Evolutionary conservation across 2,113 vertebrate genomes (phyloP).

Genomic region (Cochlearius cochlearius): DNA sequence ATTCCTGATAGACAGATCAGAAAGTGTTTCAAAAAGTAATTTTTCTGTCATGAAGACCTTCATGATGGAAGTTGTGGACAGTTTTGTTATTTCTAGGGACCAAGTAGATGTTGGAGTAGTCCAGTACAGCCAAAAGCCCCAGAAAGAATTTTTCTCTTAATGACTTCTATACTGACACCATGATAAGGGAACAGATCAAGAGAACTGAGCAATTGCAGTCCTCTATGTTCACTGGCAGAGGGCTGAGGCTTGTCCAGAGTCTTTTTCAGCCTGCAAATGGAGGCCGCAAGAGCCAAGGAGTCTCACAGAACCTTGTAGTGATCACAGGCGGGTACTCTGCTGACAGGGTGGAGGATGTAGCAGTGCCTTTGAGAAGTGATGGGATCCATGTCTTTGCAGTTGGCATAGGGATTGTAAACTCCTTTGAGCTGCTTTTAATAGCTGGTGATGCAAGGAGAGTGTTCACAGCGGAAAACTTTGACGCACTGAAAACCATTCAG

Average conservation of each 20-base stretch:
- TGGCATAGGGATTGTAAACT: slow-evolving; percentile 59
- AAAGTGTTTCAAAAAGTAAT: slow-evolving; percentile 41
- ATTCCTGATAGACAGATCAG: slow-evolving; percentile 78
- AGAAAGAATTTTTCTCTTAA: slow-evolving; percentile 77
- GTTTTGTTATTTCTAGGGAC: slow-evolving; percentile 65
- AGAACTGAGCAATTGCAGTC: slow-evolving; percentile 11
- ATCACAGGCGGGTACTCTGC: slow-evolving; percentile 76
- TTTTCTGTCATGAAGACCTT: slow-evolving; percentile 76
- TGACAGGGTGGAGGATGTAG: slow-evolving; percentile 53
- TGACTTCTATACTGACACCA: background rate
- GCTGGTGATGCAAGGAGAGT: slow-evolving; percentile 31
- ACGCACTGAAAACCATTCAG: slow-evolving; percentile 47
- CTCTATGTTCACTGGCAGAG: slow-evolving; percentile 61
- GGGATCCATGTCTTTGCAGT: slow-evolving; percentile 71
- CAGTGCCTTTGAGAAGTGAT: slow-evolving; percentile 18
- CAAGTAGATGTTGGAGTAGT: slow-evolving; percentile 71
- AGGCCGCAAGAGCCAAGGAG: slow-evolving; percentile 17
- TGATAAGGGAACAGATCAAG: slow-evolving; percentile 50
- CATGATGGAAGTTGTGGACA: slow-evolving; percentile 55
- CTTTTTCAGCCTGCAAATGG: slow-evolving; percentile 69
- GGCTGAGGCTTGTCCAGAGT: slow-evolving; percentile 38
- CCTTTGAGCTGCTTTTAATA: slow-evolving; percentile 69
- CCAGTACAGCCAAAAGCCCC: slow-evolving; percentile 70
- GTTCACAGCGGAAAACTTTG: slow-evolving; percentile 65
- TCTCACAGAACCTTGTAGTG: slow-evolving; percentile 78